Evolutionary conservation across 2,888 invertebrate genomes (phyloP).

Genomic region (Galeopsomyia nigrocyanea): DNA sequence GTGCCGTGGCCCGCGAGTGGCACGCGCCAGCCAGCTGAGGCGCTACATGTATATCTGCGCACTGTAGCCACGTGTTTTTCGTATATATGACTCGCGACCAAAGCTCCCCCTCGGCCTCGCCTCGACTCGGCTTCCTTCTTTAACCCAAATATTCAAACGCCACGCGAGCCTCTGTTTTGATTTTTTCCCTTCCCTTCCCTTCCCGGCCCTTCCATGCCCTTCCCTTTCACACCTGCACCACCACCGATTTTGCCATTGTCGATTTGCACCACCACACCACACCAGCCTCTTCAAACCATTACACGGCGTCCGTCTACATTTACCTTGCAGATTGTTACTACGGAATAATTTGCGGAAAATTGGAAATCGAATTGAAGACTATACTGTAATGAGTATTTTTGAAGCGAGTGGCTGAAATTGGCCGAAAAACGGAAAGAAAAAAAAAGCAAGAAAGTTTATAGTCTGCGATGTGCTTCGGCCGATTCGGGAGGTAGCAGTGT

Average conservation of each 20-base stretch:
- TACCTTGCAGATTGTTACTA: too few species aligned
- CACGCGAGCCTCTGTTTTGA: slow-evolving; percentile 29
- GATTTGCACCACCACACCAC: not conserved
- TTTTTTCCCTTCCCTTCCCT: not conserved
- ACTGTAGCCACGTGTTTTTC: slow-evolving; percentile 10
- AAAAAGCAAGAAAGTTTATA: too few species aligned
- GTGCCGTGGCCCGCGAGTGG: not conserved
- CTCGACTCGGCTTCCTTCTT: slow-evolving; percentile 46
- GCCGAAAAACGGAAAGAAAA: too few species aligned
- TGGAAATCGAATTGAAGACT: too few species aligned
- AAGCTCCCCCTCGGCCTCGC: slow-evolving; percentile 16
- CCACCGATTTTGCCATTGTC: not conserved
- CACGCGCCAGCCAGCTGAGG: slow-evolving; percentile 30
- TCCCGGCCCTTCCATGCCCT: too few species aligned
- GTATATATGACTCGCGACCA: not conserved
- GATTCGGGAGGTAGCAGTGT: slow-evolving; percentile 9
- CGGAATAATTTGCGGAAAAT: too few species aligned
- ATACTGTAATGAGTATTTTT: too few species aligned
- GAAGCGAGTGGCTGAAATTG: too few species aligned
- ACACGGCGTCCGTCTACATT: too few species aligned
- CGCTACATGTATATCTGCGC: not conserved
- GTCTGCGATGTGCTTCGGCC: slow-evolving; percentile 11
- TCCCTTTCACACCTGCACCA: not conserved
- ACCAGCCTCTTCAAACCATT: too few species aligned
- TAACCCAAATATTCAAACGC: slow-evolving; percentile 55